These are phyloP conservation scores for Sciurus niger DNA, from an alignment of 2,113 vertebrate genomes.

Conservation along the genomic window DNA sequence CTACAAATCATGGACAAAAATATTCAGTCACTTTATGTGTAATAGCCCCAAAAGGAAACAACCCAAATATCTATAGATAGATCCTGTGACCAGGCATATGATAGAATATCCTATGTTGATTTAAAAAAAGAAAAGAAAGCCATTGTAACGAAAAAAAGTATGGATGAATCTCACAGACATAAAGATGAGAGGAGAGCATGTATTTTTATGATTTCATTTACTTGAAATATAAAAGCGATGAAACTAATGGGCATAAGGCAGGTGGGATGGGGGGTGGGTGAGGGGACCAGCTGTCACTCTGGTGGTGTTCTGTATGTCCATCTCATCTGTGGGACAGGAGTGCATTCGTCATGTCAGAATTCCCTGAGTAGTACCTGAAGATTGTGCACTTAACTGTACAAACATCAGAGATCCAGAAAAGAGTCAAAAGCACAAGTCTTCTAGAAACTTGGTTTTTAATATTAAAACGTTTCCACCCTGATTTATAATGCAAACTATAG, in stretches of 20 bases:
- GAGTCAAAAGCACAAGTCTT: neutral
- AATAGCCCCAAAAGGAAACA: neutral
- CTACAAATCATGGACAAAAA: neutral
- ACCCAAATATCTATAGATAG: neutral
- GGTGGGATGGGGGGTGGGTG: too few species aligned
- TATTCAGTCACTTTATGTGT: neutral
- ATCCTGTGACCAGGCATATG: neutral
- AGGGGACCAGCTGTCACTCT: neutral
- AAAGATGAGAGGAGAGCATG: neutral
- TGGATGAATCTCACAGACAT: neutral
- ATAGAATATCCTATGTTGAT: neutral
- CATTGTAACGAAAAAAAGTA: neutral
- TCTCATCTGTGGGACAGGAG: neutral
- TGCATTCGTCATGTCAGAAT: neutral
- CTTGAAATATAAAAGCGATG: constrained; percentile 1
- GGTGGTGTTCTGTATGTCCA: neutral
- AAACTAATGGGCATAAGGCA: neutral
- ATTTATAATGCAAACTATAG: neutral
- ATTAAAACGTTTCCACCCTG: neutral
- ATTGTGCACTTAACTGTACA: neutral
- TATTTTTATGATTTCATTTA: neutral
- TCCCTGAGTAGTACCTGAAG: neutral
- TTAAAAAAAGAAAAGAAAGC: neutral
- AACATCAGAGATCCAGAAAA: constrained; percentile 11
- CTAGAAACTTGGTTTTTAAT: constrained; percentile 13